Percentiles rank a stretch among this genome's conserved stretches.
These are phyloP conservation scores for Acrossocheilus fasciatus DNA, from an alignment of 2,797 vertebrate species.

Conservation along the genomic window DNA sequence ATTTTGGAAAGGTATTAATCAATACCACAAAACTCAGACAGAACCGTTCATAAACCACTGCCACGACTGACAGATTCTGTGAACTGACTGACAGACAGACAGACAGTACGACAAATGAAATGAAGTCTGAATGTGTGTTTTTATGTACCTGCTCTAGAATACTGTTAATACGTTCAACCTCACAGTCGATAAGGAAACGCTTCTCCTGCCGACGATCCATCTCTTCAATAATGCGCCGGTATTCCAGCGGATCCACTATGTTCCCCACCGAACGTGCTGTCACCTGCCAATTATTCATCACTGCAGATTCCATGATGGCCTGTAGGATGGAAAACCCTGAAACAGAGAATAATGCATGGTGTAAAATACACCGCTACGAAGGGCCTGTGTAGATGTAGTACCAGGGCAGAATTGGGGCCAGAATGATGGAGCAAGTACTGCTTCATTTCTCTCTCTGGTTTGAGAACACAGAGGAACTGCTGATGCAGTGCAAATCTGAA, in stretches of 20 bases:
- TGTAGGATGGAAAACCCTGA: conserved; percentile 96
- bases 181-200: conserved; percentile 95
- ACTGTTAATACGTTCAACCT: conserved; percentile 93
- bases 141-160: conserved; percentile 93
- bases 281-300: conserved; percentile 99
- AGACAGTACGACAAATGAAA: neutral
- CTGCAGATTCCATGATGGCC: conserved; percentile 97
- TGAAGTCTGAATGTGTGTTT: neutral
- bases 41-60: neutral
- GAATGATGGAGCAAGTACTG: conserved; percentile 40
- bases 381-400: conserved; percentile 17
- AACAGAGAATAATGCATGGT: conserved; percentile 26
- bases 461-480: conserved; percentile 37
- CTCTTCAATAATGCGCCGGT: conserved; percentile 95
- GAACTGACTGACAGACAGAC: neutral
- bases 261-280: conserved; percentile 95
- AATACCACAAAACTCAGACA: neutral
- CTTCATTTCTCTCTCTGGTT: conserved; percentile 35
- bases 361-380: neutral
- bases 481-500: conserved; percentile 41
- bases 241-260: conserved; percentile 92
- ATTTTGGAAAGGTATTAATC: conserved; percentile 30
- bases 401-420: conserved; percentile 38
- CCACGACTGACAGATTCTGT: neutral
- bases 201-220: conserved; percentile 98